Conservation (phyloP, 2,888 invertebrate species). For the Drosophila borealis region DNA sequence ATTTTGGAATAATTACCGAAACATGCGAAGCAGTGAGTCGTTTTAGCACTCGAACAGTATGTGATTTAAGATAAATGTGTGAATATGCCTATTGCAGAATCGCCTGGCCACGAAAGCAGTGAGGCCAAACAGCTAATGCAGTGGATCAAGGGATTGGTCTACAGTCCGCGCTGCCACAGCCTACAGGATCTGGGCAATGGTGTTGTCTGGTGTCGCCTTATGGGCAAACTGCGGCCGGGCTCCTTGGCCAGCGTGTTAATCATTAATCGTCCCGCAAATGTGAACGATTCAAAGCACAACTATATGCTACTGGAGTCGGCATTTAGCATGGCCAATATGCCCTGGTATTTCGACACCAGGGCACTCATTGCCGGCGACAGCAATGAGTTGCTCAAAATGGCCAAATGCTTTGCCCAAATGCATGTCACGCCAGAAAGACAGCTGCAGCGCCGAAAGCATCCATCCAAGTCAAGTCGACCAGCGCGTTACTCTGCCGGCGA, state of each 20-base stretch:
- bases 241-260: slow-evolving; percentile 33
- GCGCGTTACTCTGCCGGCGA: slow-evolving; percentile 18
- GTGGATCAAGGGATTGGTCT: slow-evolving; percentile 28
- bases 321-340: slow-evolving; percentile 7
- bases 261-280: slow-evolving; percentile 34
- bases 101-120: neutral
- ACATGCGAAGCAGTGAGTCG: slow-evolving; percentile 21
- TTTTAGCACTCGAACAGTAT: neutral
- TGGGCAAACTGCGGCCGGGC: slow-evolving; percentile 35
- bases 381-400: slow-evolving; percentile 16
- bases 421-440: neutral
- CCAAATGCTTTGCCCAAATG: slow-evolving; percentile 11
- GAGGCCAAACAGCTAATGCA: slow-evolving; percentile 10
- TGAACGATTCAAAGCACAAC: slow-evolving; percentile 29
- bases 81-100: neutral
- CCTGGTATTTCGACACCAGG: slow-evolving; percentile 15
- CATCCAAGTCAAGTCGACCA: neutral
- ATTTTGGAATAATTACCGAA: slow-evolving; percentile 2
- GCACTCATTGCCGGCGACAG: slow-evolving; percentile 12
- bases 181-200: slow-evolving; percentile 31
- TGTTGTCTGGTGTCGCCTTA: slow-evolving; percentile 35
- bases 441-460: neutral
- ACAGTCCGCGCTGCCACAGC: slow-evolving; percentile 14
- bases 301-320: slow-evolving; percentile 33
- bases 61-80: neutral